phyloP scores from a whole-genome alignment of 2,797 vertebrate genomes.

The Agapornis canus region DNA sequence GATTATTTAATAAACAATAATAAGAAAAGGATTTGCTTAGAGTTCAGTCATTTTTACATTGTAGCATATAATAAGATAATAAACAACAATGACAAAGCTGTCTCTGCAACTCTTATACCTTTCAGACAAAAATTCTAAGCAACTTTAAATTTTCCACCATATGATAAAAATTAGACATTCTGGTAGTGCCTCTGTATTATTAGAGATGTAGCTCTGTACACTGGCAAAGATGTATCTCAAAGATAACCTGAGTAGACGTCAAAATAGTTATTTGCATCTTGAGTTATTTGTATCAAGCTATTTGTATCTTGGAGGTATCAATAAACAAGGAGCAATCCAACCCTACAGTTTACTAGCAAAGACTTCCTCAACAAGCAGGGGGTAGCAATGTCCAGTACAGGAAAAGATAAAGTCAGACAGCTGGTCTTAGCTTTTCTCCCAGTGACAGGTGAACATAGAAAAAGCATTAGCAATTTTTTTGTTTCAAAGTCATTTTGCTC shows the following conservation, averaged over 20 bases:
- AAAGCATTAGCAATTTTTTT: not conserved
- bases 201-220: not conserved
- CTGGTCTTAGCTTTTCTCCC: not conserved
- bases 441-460: not conserved
- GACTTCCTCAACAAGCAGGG: not conserved
- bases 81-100: not conserved
- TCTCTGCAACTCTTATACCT: not conserved
- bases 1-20: not conserved
- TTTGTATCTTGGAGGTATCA: not conserved
- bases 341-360: not conserved
- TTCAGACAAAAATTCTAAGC: not conserved
- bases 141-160: not conserved
- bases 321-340: not conserved
- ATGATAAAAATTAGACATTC: not conserved
- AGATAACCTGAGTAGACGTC: not conserved
- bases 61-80: not conserved
- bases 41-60: not conserved
- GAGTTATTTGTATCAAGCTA: not conserved
- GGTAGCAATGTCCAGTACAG: not conserved
- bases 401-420: not conserved
- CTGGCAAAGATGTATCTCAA: not conserved
- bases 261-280: not conserved
- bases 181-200: not conserved
- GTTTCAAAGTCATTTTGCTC: not conserved
- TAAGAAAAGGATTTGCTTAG: not conserved